These are phyloP conservation scores for Acyrthosiphon pisum DNA, from an alignment of 1,140 invertebrate genomes.

Conservation along the genomic window DNA sequence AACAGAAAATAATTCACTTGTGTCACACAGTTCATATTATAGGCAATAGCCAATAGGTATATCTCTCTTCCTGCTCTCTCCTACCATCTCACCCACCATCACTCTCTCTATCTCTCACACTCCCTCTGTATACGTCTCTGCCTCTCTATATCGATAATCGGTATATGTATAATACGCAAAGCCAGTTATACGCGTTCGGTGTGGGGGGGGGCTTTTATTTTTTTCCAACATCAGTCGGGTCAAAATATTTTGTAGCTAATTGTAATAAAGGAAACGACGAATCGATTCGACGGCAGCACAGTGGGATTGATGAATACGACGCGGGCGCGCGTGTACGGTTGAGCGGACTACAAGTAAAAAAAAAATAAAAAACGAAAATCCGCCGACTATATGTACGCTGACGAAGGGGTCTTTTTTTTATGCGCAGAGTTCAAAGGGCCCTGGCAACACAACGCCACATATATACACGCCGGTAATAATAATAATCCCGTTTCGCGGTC, in stretches of 20 bases:
- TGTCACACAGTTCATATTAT: background rate
- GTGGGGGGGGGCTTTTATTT: background rate
- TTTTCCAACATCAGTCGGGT: background rate
- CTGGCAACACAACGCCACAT: background rate
- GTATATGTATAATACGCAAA: background rate
- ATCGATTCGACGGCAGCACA: constrained; percentile 14
- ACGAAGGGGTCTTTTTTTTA: constrained; percentile 49
- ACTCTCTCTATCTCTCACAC: no score
- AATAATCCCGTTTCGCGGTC: constrained; percentile 52
- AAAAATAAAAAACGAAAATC: constrained; percentile 44
- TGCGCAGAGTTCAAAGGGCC: constrained; percentile 48
- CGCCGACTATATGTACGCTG: background rate
- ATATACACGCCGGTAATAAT: constrained; percentile 36
- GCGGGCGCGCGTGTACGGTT: constrained; percentile 42
- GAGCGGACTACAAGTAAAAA: constrained; percentile 51
- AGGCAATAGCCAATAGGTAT: background rate
- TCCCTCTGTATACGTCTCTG: background rate
- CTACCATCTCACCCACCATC: no score
- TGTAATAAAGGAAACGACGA: constrained; percentile 52
- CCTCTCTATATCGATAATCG: background rate
- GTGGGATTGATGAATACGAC: background rate
- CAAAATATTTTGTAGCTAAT: constrained; percentile 51
- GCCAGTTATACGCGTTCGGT: background rate
- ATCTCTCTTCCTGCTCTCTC: background rate
- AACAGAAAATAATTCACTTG: background rate